Conservation (phyloP, 2,113 vertebrate genomes). For the Pseudorhombus dupliciocellatus region DNA sequence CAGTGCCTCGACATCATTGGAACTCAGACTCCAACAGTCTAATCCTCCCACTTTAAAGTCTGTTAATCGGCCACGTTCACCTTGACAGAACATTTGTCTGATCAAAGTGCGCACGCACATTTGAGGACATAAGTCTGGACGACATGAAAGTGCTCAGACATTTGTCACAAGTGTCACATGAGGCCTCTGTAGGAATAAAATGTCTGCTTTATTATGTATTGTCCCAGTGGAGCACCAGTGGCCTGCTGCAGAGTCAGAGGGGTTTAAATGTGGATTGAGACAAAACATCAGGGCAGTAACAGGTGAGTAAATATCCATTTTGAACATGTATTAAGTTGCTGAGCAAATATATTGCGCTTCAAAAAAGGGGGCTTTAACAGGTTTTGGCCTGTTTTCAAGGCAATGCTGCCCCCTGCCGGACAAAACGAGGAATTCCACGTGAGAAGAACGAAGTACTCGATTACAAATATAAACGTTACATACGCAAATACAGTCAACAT, state of each 20-base stretch:
- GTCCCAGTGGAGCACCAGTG: not conserved
- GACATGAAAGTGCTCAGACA: not conserved
- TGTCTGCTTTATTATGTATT: too few species aligned
- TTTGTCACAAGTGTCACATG: not conserved
- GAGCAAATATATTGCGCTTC: not conserved
- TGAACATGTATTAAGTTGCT: not conserved
- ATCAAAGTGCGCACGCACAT: not conserved
- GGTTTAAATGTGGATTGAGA: not conserved
- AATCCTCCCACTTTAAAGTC: not conserved
- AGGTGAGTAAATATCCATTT: not conserved
- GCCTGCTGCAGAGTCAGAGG: not conserved
- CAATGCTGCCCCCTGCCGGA: constrained; percentile 51
- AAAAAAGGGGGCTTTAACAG: not conserved
- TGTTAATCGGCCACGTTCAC: not conserved
- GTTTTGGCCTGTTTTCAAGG: not conserved
- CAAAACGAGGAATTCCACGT: not conserved
- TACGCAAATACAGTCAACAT: not conserved
- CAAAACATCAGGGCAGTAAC: too few species aligned
- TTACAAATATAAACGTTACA: too few species aligned
- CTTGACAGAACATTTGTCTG: not conserved
- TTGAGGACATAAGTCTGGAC: not conserved
- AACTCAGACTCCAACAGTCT: not conserved
- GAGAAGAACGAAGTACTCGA: too few species aligned
- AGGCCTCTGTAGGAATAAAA: not conserved
- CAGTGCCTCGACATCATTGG: too few species aligned